Base-by-base conservation (phyloP, 1,140 invertebrate species). In the Phocides pigmalion region DNA sequence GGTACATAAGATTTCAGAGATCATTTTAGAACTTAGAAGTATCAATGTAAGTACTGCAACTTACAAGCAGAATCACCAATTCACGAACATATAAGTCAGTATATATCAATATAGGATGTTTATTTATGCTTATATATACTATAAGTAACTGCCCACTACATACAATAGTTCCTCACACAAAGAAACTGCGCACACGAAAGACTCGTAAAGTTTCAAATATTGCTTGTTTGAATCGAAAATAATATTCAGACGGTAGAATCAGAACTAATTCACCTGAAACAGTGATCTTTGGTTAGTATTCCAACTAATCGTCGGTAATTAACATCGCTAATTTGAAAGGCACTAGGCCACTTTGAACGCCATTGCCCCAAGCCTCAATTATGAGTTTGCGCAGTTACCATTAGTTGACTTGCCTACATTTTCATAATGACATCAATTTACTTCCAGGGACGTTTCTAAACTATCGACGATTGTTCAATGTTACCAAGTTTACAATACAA, bases 401-500 rank as follows among this genome's bases (percentile, higher is more conserved):
- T 65, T 73, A 74, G 66, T 79, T 70, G 56, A 68, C 74, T 74
- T 67, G 68, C 70, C 65, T 71, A 64, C 68, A 63, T 79, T 81
- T 72, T 72, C 71, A 70, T 76, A 74, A 78, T 70, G 72, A 71
- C 67, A 70, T 70, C 70, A 74, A 76, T 79, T 75, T 74, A 25
- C 50, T 59, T 59, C 70, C 66, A 59, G 64, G 25, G 15, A 4
- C 4, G 15, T 19, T 54, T 16, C 28, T 61, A 3, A 61, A 12
- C 39, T 35, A n/a, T 51, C 5, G 8, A 12, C 4, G 5, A 9
- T 0, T 8, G 15, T 32, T 32, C 5, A 6, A 9, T 2, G 5
- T 28, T 15, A n/a, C n/a, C n/a, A n/a, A 22, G 3, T 16, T 15
- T 6, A 6, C 16, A 42, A 6, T 5, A 16, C 4, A 6, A 42